Evolutionary conservation across 2,113 vertebrate genomes (phyloP).

Genomic region (Narcine bancroftii): DNA sequence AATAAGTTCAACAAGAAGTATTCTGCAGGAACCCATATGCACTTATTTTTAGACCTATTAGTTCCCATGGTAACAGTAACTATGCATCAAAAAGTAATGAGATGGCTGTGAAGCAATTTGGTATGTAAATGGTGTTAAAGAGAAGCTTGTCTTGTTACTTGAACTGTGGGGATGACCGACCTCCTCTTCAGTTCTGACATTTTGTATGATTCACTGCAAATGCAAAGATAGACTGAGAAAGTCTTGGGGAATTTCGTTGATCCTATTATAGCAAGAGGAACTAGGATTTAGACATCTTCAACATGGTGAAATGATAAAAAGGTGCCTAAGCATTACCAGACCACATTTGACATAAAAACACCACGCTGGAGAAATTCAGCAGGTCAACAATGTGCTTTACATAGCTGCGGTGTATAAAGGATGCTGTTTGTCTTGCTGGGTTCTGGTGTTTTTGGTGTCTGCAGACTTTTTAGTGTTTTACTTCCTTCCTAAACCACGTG

Average conservation of each 20-base stretch:
- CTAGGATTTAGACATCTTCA: background rate
- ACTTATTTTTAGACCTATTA: background rate
- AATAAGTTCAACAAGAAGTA: background rate
- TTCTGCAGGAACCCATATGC: background rate
- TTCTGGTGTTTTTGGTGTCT: too few relatives aligned
- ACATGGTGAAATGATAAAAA: too few relatives aligned
- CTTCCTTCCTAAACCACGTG: too few relatives aligned
- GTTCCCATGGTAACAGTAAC: background rate
- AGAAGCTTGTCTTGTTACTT: background rate
- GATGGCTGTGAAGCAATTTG: background rate
- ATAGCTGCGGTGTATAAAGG: too few relatives aligned
- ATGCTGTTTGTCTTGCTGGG: too few relatives aligned
- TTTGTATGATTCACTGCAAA: background rate
- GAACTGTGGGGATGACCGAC: background rate
- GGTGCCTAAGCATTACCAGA: too few relatives aligned
- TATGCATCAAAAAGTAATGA: background rate
- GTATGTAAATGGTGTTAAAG: background rate
- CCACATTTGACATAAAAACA: too few relatives aligned
- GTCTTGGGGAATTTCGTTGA: background rate
- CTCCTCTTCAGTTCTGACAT: background rate
- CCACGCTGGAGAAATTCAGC: too few relatives aligned
- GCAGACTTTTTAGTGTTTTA: too few relatives aligned
- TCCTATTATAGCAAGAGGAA: background rate
- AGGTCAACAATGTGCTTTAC: too few relatives aligned
- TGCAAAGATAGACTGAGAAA: background rate